These are phyloP conservation scores for Poeciliopsis gracilis DNA, from an alignment of 2,797 vertebrate species.

Conservation along the genomic window DNA sequence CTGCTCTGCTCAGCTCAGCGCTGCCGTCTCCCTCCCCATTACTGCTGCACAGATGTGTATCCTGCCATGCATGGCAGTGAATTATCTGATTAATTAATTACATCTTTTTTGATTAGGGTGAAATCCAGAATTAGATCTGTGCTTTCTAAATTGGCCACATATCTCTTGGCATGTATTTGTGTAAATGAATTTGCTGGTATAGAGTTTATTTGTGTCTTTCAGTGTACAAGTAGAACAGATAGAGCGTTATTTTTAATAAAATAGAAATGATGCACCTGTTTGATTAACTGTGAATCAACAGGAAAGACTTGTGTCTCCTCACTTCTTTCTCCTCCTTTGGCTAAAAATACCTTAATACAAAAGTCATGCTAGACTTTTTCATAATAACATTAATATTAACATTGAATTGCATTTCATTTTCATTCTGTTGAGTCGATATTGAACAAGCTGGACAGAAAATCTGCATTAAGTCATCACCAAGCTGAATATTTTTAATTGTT, in stretches of 20 bases:
- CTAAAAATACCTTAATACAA: neutral
- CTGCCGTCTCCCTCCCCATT: constrained; percentile 55
- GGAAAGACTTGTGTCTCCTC: constrained; percentile 46
- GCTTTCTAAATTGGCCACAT: constrained; percentile 70
- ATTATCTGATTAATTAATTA: constrained; percentile 86
- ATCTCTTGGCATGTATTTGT: constrained; percentile 58
- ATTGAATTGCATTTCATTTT: no score
- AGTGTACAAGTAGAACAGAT: constrained; percentile 6
- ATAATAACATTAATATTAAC: no score
- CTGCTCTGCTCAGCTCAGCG: constrained; percentile 59
- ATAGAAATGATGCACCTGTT: constrained; percentile 60
- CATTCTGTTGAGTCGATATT: no score
- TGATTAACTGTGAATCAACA: constrained; percentile 52
- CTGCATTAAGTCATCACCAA: no score
- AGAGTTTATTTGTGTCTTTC: constrained; percentile 41
- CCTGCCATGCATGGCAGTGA: constrained; percentile 77
- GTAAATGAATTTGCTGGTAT: constrained; percentile 46
- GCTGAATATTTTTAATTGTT: no score
- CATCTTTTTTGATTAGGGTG: constrained; percentile 81
- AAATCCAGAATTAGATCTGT: constrained; percentile 79
- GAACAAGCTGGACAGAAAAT: no score
- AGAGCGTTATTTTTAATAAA: neutral
- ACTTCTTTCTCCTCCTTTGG: constrained; percentile 30
- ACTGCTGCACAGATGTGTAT: constrained; percentile 77
- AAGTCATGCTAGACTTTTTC: no score